Evolutionary conservation across 2,888 invertebrate genomes (phyloP), one percentile per base, ranked within the genome.

Genomic region (Harpalus rufipes): DNA sequence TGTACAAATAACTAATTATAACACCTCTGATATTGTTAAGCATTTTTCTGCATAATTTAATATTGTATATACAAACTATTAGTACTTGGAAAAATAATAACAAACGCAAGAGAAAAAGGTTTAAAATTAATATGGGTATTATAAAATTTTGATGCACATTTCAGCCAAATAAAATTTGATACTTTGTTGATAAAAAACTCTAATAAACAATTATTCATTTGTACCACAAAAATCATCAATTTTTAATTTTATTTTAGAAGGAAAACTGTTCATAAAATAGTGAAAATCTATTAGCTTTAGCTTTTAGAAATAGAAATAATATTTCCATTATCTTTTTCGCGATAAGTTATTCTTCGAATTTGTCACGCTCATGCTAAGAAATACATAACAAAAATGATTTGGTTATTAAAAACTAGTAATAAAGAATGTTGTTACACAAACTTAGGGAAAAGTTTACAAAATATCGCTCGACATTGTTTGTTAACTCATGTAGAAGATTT

Each of bases 351-450:
- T 68, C 68, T n/a, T 68, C 25, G 32, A 51, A 68, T 68, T 68
- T 1, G 68, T 14, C 68, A 68, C 68, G 68, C 14, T 39, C 68
- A 68, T 68, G 68, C 39, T 4, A 7, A 39, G 39, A 68, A 68
- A 68, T 39, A 32, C 68, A 39, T 25, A 68, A 68, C 68, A 68
- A 12, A 68, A 68, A 68, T 68, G 68, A 68, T 68, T 68, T 74
- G 18, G 44, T 10, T 74, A 16, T 74, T 44, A 44, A 16, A 14
- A 74, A 74, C 41, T 44, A 10, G 72, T 6, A 44, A 44, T 44
- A 44, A 74, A 68, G 68, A 44, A 74, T 74, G 72, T 51, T 74
- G 44, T 74, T 74, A 21, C 68, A 44, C 72, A 74, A 74, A 74
- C 72, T 51, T 44, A n/a, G 10, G 12, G 7, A 74, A 44, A 74